These are phyloP conservation scores for Crematogaster levior DNA, from an alignment of 2,888 invertebrate species.

Conservation along the genomic window DNA sequence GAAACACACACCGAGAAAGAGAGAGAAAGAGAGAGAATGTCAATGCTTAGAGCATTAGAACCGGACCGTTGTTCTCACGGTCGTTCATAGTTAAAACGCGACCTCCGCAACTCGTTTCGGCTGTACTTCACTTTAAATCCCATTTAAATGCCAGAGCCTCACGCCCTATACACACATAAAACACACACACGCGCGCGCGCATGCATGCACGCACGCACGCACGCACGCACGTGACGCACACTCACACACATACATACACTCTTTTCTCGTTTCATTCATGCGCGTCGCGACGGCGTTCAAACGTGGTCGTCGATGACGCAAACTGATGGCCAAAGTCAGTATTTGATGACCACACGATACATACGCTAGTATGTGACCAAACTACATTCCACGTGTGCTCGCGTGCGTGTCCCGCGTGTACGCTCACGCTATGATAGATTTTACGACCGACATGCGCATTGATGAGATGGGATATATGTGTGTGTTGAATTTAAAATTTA, in stretches of 20 bases:
- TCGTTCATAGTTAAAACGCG: slow-evolving; percentile 74
- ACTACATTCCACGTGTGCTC: slow-evolving; percentile 56
- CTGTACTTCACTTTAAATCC: slow-evolving; percentile 73
- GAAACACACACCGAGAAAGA: not conserved
- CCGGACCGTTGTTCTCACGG: slow-evolving; percentile 70
- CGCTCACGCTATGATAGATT: slow-evolving; percentile 18
- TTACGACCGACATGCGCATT: slow-evolving; percentile 2
- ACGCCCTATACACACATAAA: slow-evolving; percentile 29
- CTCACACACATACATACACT: slow-evolving; percentile 20
- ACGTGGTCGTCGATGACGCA: slow-evolving; percentile 68
- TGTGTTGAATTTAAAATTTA: not conserved
- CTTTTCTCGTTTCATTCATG: slow-evolving; percentile 70
- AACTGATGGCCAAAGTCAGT: slow-evolving; percentile 61
- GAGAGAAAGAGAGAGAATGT: too few relatives aligned
- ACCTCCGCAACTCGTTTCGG: slow-evolving; percentile 77
- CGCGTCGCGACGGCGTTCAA: slow-evolving; percentile 38
- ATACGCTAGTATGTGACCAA: slow-evolving; percentile 47
- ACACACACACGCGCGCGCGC: not conserved
- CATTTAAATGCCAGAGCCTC: slow-evolving; percentile 74
- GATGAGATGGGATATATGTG: not conserved
- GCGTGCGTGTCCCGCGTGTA: slow-evolving; percentile 12
- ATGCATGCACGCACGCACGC: not conserved
- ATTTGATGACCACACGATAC: slow-evolving; percentile 64
- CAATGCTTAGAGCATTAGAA: not conserved
- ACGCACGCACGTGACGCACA: not conserved